A percentile compares a stretch with the other conserved stretches of the same genome.
Conservation (phyloP, 2,888 invertebrate genomes). For the Drosophila parthenogenetica region DNA sequence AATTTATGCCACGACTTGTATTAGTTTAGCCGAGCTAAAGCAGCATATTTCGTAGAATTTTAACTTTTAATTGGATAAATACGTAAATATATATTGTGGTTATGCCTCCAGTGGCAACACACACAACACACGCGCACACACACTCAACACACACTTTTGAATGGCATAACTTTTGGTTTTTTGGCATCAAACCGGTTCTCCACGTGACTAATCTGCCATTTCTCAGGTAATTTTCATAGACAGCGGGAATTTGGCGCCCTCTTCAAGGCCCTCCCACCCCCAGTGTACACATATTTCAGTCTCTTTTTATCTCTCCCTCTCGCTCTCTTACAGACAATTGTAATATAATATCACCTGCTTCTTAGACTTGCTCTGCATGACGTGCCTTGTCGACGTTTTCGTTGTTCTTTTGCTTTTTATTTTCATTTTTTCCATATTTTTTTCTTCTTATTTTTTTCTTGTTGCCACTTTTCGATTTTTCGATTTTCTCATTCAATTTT, state of each 20-base stretch:
- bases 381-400: slow-evolving; percentile 14
- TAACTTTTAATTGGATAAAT: slow-evolving; percentile 51
- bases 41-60: slow-evolving; percentile 29
- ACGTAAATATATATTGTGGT: slow-evolving; percentile 27
- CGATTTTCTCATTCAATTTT: slow-evolving; percentile 58
- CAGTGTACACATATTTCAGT: too few relatives aligned
- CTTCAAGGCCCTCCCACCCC: neutral
- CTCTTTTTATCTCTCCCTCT: neutral
- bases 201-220: slow-evolving; percentile 49
- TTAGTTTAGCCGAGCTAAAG: slow-evolving; percentile 17
- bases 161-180: slow-evolving; percentile 38
- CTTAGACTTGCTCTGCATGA: slow-evolving; percentile 27
- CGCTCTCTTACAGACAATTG: slow-evolving; percentile 13
- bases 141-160: slow-evolving; percentile 20
- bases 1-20: neutral
- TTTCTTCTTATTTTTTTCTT: slow-evolving; percentile 12
- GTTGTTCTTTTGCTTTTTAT: slow-evolving; percentile 1
- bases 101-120: slow-evolving; percentile 7
- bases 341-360: slow-evolving; percentile 52
- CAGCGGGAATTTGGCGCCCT: neutral
- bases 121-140: slow-evolving; percentile 1
- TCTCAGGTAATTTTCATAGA: slow-evolving; percentile 35
- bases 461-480: slow-evolving; percentile 36
- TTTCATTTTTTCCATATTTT: neutral
- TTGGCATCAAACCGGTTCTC: slow-evolving; percentile 20